phyloP scores from a whole-genome alignment of 2,797 vertebrate genomes.

The Phoxinus dragarum region DNA sequence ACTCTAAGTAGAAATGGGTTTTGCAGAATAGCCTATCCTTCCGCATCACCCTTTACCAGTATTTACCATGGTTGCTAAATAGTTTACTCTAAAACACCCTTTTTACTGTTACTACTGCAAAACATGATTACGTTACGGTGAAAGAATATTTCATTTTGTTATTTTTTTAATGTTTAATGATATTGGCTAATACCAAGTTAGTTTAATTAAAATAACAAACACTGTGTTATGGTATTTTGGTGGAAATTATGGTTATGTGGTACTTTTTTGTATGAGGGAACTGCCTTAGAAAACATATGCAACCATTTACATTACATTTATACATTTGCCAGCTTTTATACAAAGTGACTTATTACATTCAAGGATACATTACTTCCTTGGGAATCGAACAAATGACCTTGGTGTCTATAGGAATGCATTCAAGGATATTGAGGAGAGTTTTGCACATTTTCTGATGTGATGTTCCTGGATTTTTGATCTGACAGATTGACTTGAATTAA shows the following conservation, averaged over 20 bases:
- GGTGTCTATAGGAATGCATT: not conserved
- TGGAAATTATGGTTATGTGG: not conserved
- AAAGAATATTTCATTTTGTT: no score
- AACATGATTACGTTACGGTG: not conserved
- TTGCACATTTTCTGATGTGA: not conserved
- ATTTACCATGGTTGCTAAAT: not conserved
- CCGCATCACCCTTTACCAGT: no score
- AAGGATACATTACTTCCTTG: not conserved
- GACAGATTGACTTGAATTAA: not conserved
- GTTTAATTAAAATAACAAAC: not conserved
- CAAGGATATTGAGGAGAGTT: not conserved
- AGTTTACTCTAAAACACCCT: not conserved
- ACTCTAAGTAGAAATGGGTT: not conserved
- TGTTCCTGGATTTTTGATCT: not conserved
- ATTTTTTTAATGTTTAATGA: not conserved
- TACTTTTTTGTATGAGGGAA: no score
- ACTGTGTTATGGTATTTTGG: not conserved
- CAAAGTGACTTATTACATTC: no score
- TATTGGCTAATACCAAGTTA: not conserved
- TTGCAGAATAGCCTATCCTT: not conserved
- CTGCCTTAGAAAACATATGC: not conserved
- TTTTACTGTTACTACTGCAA: not conserved
- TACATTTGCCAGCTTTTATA: not conserved
- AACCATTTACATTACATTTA: not conserved
- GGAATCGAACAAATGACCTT: not conserved